Percentiles rank a stretch among this genome's conserved stretches.
Evolutionary conservation across 2,797 vertebrate species (phyloP).

Genomic region (Micromesistius poutassou): DNA sequence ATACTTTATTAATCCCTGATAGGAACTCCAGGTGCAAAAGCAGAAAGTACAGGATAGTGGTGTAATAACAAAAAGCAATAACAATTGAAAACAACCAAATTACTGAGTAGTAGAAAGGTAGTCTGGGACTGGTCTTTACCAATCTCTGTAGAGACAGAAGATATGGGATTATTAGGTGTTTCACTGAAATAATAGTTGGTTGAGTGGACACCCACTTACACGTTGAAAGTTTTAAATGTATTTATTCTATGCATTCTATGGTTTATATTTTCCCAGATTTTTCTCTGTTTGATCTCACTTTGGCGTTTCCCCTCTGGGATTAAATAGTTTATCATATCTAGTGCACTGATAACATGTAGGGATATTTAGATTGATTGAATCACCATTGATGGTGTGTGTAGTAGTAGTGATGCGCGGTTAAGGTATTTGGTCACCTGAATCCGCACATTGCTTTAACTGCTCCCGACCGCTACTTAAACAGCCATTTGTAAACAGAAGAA

Average conservation of each 20-base stretch:
- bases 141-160: background rate
- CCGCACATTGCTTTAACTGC: no score
- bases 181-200: no score
- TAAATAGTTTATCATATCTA: no score
- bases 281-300: background rate
- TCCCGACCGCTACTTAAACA: background rate
- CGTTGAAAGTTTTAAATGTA: background rate
- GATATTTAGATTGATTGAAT: no score
- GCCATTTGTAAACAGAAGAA: background rate
- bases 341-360: no score
- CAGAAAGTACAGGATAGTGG: background rate
- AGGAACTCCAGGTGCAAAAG: background rate
- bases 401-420: no score
- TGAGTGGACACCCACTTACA: background rate
- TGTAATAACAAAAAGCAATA: no score
- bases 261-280: background rate
- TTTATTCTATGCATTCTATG: background rate
- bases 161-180: background rate
- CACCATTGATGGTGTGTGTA: no score
- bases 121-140: no score
- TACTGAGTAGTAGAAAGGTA: no score
- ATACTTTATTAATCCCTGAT: background rate
- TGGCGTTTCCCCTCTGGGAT: no score
- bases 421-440: no score
- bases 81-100: background rate